These are phyloP conservation scores for Apis cerana DNA, from an alignment of 1,140 invertebrate species.

Conservation along the genomic window DNA sequence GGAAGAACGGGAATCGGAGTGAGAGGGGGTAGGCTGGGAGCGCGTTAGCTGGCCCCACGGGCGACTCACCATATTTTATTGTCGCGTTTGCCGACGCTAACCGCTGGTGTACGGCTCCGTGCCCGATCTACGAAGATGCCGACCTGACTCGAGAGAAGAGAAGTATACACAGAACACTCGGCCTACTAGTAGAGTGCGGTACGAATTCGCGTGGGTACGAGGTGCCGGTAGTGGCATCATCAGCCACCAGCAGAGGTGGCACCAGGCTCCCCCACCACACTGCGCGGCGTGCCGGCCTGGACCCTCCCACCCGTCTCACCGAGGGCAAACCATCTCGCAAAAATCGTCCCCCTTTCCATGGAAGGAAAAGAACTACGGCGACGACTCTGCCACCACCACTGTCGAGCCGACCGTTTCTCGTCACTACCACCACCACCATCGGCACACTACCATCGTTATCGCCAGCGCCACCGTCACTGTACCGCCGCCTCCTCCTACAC, in stretches of 20 bases:
- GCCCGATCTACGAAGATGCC: constrained; percentile 61
- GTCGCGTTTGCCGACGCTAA: constrained; percentile 76
- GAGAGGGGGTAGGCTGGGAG: constrained; percentile 59
- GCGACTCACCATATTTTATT: constrained; percentile 77
- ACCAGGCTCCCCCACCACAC: constrained; percentile 67
- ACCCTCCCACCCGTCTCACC: constrained; percentile 78
- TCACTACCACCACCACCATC: constrained; percentile 60
- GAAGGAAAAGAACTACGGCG: constrained; percentile 77
- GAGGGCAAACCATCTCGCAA: constrained; percentile 80
- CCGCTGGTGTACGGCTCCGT: constrained; percentile 60
- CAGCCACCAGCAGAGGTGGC: constrained; percentile 70
- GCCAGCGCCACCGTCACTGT: constrained; percentile 62
- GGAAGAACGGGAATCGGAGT: constrained; percentile 24
- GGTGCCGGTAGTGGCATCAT: constrained; percentile 57
- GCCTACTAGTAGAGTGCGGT: constrained; percentile 54
- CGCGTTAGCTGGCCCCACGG: constrained; percentile 65
- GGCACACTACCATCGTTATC: constrained; percentile 67
- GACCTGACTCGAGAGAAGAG: constrained; percentile 54
- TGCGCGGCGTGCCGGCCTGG: constrained; percentile 69
- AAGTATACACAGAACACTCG: constrained; percentile 56
- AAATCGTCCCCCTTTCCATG: constrained; percentile 81
- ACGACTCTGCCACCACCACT: constrained; percentile 74
- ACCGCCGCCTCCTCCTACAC: constrained; percentile 61
- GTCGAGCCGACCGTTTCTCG: constrained; percentile 55
- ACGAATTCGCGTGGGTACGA: constrained; percentile 59